Evolutionary conservation across 1,140 invertebrate genomes (phyloP), one percentile per base, ranked within the genome.

Genomic region (Brachystomella parvula): DNA sequence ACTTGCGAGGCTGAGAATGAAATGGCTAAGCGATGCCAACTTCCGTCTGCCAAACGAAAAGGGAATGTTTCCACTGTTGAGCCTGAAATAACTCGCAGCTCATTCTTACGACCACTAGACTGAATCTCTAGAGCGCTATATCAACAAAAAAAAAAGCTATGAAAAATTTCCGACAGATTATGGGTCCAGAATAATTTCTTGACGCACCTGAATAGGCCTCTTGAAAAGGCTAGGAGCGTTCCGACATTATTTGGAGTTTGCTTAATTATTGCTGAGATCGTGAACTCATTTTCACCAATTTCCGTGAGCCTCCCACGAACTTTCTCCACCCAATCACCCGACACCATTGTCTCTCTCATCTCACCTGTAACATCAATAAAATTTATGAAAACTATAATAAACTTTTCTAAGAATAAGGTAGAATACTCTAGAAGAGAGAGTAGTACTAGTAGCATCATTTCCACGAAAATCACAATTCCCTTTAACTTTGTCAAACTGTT

Each of bases 101-200:
- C 90, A 78, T 92, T 86, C 74, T 87, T 87, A 26, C 89, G 83
- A 63, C 90, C 90, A 79, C 89, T 92, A 75, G 89, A 92, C 81
- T 94, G 89, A 75, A 93, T 81, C 82, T 94, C 91, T 80, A 93
- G 82, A 81, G 90, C 92, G 81, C 89, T 90, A 79, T 57, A 76
- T 75, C 65, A 66, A 67, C 57, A 57, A 71, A 53, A 24, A 24
- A 47, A 47, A 15, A 47, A 47, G 21, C n/a, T 47, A 24, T 1
- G 47, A 56, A 17, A 21, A n/a, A 47, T n/a, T 56, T 1, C 1
- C 31, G 6, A 28, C 9, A 44, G 31, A 66, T n/a, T 29, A n/a
- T 17, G n/a, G 1, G 9, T n/a, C 3, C 24, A 24, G 28, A 29
- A 49, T 28, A 33, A 28, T 39, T 21, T 31, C 21, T 33, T 56